Conservation (phyloP, 2,888 invertebrate species). For the Eupithecia subumbrata region DNA sequence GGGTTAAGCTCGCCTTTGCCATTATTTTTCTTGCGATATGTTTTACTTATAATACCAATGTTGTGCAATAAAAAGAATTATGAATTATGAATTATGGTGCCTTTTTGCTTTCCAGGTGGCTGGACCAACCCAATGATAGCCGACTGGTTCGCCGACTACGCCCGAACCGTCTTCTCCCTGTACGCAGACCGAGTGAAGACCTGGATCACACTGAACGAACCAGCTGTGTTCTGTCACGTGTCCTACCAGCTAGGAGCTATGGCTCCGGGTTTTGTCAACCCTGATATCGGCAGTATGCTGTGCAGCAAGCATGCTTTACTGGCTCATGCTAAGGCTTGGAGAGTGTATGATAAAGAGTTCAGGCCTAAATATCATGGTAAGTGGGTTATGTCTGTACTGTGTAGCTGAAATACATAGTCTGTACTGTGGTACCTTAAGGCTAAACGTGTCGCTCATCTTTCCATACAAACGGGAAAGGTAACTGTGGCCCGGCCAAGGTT, state of each 20-base stretch:
- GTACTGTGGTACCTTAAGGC: too few species aligned
- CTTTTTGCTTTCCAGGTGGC: constrained; percentile 32
- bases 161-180: constrained; percentile 45
- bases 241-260: constrained; percentile 48
- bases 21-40: too few species aligned
- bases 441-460: too few species aligned
- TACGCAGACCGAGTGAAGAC: constrained; percentile 54
- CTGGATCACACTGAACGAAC: constrained; percentile 51
- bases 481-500: too few species aligned
- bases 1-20: too few species aligned
- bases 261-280: constrained; percentile 39
- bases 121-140: constrained; percentile 46
- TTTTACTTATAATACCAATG: too few species aligned
- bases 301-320: constrained; percentile 84
- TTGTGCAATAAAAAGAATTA: too few species aligned
- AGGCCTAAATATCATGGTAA: constrained; percentile 51
- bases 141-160: constrained; percentile 51
- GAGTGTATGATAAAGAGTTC: constrained; percentile 81
- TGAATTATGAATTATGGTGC: too few species aligned
- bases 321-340: constrained; percentile 85
- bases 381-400: neutral
- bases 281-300: constrained; percentile 30
- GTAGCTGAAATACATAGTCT: too few species aligned
- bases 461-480: too few species aligned
- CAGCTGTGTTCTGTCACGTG: constrained; percentile 34